These are phyloP conservation scores for Nasonia vitripennis DNA, from an alignment of 1,140 invertebrate genomes.

Conservation along the genomic window DNA sequence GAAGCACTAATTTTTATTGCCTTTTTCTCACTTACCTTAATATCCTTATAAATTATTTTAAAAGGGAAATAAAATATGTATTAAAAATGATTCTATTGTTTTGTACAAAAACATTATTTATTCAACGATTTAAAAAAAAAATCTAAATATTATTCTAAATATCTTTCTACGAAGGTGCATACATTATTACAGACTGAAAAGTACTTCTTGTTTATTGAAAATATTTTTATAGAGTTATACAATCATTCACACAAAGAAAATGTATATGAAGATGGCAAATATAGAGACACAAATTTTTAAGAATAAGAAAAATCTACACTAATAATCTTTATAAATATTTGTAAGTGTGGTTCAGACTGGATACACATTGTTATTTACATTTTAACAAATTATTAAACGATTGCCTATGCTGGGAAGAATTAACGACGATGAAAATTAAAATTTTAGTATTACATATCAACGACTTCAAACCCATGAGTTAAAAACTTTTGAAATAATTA, in stretches of 20 bases:
- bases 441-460: background rate
- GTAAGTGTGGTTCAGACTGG: conserved; percentile 78
- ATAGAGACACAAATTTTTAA: conserved; percentile 77
- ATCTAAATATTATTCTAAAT: conserved; percentile 33
- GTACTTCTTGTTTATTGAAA: background rate
- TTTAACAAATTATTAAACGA: conserved; percentile 80
- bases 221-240: conserved; percentile 21
- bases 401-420: conserved; percentile 83
- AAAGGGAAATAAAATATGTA: background rate
- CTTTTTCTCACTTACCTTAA: background rate
- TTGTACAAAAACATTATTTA: conserved; percentile 53
- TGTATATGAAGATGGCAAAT: conserved; percentile 32
- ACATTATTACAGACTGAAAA: conserved; percentile 31
- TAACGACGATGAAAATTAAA: background rate
- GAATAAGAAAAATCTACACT: conserved; percentile 80
- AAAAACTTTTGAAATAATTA: background rate
- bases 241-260: conserved; percentile 50
- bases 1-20: conserved; percentile 30
- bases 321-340: conserved; percentile 75
- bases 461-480: background rate
- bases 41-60: background rate
- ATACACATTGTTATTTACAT: conserved; percentile 74
- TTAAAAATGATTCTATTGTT: background rate
- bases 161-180: conserved; percentile 27
- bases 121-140: conserved; percentile 45